These are phyloP conservation scores for Labrus mixtus DNA, from an alignment of 2,113 vertebrate species.

Conservation along the genomic window DNA sequence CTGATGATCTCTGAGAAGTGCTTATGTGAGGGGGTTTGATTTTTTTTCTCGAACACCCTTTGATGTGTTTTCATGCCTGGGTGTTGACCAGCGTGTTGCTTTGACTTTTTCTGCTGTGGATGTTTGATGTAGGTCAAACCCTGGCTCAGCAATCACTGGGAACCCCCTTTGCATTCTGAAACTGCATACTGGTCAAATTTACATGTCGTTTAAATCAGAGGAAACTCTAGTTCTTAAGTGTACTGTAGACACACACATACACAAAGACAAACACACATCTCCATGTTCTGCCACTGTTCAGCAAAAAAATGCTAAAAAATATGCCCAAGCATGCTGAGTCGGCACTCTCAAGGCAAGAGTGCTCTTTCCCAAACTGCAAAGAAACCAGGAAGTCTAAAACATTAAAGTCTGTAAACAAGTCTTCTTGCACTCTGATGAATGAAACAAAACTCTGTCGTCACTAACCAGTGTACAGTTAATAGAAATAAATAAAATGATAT, in stretches of 20 bases:
- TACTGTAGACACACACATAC: constrained; percentile 23
- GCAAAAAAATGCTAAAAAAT: constrained; percentile 67
- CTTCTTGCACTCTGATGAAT: constrained; percentile 6
- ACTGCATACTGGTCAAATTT: constrained; percentile 73
- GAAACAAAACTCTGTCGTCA: background rate
- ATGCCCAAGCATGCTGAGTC: constrained; percentile 67
- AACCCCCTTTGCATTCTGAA: constrained; percentile 45
- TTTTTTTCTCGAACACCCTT: too few relatives aligned
- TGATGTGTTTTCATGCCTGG: too few relatives aligned
- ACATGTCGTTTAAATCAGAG: constrained; percentile 72
- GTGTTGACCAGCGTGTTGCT: background rate
- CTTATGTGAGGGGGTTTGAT: too few relatives aligned
- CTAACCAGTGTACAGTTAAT: background rate
- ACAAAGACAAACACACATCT: constrained; percentile 19
- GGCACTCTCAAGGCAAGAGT: constrained; percentile 24
- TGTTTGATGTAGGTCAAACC: constrained; percentile 69
- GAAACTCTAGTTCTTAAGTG: constrained; percentile 32
- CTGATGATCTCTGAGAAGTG: too few relatives aligned
- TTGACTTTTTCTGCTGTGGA: constrained; percentile 58
- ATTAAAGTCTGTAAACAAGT: constrained; percentile 39
- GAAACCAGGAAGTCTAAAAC: constrained; percentile 36
- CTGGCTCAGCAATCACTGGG: constrained; percentile 69
- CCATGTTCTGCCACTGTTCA: constrained; percentile 65
- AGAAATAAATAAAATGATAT: background rate
- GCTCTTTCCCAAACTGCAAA: constrained; percentile 50